Base-by-base conservation (phyloP, 2,888 invertebrate species). In the Boloria euphrosyne region DNA sequence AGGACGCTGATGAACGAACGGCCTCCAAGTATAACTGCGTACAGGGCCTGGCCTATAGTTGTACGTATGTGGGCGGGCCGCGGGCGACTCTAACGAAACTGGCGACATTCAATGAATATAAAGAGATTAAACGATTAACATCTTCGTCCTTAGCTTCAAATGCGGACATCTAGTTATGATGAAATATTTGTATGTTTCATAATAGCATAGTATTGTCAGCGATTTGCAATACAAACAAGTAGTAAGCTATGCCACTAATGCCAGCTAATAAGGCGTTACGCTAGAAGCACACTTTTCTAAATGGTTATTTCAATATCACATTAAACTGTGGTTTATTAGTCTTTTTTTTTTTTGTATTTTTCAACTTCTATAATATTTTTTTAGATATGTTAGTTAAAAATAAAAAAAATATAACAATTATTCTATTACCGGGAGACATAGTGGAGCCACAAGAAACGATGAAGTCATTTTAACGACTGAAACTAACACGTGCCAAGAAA, bases 1-100 rank as follows among this genome's bases (percentile, higher is more conserved):
- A 81, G 80, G 80, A 80, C 81, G 65, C 49, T 71, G 75, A 73
- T 78, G 78, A 75, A 75, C 76, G 74, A 67, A 70, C 77, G 80
- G 76, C 78, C 81, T 78, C 77, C 78, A 75, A 72, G 74, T 75
- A 70, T 75, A 74, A 77, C 66, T 70, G 67, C 66, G 68, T 67
- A 68, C 71, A 71, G 73, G 73, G 61, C 66, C 53, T 68, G 65
- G 63, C 68, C 67, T 67, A 62, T 70, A 52, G 63, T 65, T 70
- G 67, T 69, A 69, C 65, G 70, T 74, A 73, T 72, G 70, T 73
- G 46, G 60, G 51, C 63, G 71, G 69, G 31, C 31, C 57, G 51
- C 63, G 71, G 69, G 31, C 31, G 31, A 69, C 69, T 70, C 73
- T 76, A 75, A 75, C 80, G 74, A 76, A 77, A 77, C 75, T 70